Base-by-base conservation (phyloP, 2,797 vertebrate genomes). In the Ceryle rudis region DNA sequence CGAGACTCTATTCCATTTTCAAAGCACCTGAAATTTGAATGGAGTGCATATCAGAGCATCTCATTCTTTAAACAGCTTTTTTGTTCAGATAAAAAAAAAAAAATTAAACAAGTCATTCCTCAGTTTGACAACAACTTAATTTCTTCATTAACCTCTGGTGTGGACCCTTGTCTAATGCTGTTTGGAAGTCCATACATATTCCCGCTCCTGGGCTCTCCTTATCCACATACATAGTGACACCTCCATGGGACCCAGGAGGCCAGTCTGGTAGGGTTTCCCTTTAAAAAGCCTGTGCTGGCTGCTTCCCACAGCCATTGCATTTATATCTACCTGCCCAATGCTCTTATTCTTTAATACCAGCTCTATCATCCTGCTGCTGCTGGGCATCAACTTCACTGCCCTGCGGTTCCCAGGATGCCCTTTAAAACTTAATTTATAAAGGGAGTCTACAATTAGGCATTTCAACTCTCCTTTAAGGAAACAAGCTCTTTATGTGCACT, bases 151-250 rank as follows among this genome's bases (percentile, higher is more conserved):
- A 37, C 5, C 10, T 93, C 33, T 35, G 22, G 7, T 37, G 25
- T 49, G 49, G 77, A 41, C 3, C 25, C 9, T 71, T 64, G 29
- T 13, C 25, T 25, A 28, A 49, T 5, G 33, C 13, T 70, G 12
- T 26, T 60, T 66, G n/a, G 29, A 93, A 95, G 70, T 28, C 51
- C 39, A 55, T 0, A 1, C 16, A 13, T 1, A 0, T 13, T 4
- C 10, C 14, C 25, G 49, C 20, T 80, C 31, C 25, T 6, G 16
- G 7, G 12, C 11, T 17, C 14, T 64, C 4, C 22, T 74, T 77
- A 55, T 3, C 1, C 1, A 42, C 19, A 21, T 3, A 16, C 5
- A 18, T 41, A 18, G 19, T 11, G 66, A 35, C 35, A 81, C 2
- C 7, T 25, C 7, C 15, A 11, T 6, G 21, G 37, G 15, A 82